Evolutionary conservation across 2,113 vertebrate genomes (phyloP).

Genomic region (Ardeotis arabs): DNA sequence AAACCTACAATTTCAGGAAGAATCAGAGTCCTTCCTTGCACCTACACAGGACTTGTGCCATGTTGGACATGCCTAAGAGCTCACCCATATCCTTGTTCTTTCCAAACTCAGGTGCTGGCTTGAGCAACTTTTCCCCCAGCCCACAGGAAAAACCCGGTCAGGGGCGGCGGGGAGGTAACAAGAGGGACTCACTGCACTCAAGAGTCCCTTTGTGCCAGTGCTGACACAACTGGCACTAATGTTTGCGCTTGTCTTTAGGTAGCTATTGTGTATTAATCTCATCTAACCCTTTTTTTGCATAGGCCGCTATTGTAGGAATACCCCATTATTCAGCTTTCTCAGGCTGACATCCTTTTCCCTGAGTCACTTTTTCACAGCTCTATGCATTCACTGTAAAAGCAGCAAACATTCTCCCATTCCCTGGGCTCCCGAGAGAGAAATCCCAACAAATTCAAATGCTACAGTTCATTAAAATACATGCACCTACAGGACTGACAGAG

Average conservation of each 20-base stretch:
- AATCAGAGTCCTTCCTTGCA: background rate
- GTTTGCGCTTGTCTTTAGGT: background rate
- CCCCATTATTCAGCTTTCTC: background rate
- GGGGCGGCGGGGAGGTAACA: background rate
- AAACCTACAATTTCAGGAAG: background rate
- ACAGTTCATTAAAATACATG: background rate
- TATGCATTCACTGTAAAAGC: background rate
- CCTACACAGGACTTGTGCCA: background rate
- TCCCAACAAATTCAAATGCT: background rate
- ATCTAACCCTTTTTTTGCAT: background rate
- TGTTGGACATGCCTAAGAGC: background rate
- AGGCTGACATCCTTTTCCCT: background rate
- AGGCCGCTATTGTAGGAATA: background rate
- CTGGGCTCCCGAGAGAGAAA: background rate
- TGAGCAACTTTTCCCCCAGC: background rate
- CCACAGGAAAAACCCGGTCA: background rate
- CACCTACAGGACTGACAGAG: background rate
- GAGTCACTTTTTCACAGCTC: background rate
- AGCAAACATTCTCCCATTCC: background rate
- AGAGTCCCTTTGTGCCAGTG: background rate
- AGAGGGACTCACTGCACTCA: background rate
- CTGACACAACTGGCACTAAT: background rate
- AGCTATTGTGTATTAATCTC: background rate
- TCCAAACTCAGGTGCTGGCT: background rate
- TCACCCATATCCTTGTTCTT: accelerated